A percentile compares a stretch with the other conserved stretches of the same genome.
Conservation (phyloP, 1,140 invertebrate genomes). For the Aphaenogaster rudis region DNA sequence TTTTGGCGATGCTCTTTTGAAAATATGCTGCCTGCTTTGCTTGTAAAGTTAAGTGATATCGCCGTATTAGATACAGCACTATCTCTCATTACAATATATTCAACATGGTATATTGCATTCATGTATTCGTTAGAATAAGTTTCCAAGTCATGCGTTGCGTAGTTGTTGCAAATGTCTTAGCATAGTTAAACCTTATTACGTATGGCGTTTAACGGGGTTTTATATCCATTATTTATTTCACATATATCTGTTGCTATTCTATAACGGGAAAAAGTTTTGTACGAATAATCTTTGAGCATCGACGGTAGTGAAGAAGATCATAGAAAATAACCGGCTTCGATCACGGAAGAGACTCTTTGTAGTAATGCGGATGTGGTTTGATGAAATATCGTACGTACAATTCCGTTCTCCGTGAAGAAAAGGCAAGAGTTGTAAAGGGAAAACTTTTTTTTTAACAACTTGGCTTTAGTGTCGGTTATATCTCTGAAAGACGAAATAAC, state of each 20-base stretch:
- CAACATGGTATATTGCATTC: background rate
- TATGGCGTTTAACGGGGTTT: background rate
- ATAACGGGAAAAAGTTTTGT: background rate
- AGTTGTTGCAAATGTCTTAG: background rate
- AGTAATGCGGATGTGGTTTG: background rate
- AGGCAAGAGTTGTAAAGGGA: background rate
- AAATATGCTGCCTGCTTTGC: background rate
- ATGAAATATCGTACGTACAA: background rate
- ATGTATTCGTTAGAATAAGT: background rate
- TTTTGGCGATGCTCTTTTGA: background rate
- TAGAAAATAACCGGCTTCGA: constrained; percentile 10
- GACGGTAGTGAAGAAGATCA: background rate
- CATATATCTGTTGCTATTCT: background rate
- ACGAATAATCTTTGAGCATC: background rate
- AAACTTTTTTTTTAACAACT: constrained; percentile 32
- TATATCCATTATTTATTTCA: background rate
- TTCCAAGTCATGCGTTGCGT: background rate
- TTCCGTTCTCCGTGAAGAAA: background rate
- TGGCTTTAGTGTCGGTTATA: background rate
- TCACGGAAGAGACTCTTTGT: background rate
- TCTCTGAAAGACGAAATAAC: background rate
- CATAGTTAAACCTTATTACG: background rate
- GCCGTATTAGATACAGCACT: background rate
- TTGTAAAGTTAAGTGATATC: background rate
- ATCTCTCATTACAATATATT: background rate